Evolutionary conservation across 53 echinoderm and acorn worm species (phyloP), one percentile per base, ranked within the genome.

Genomic region (Henricia sp.): DNA sequence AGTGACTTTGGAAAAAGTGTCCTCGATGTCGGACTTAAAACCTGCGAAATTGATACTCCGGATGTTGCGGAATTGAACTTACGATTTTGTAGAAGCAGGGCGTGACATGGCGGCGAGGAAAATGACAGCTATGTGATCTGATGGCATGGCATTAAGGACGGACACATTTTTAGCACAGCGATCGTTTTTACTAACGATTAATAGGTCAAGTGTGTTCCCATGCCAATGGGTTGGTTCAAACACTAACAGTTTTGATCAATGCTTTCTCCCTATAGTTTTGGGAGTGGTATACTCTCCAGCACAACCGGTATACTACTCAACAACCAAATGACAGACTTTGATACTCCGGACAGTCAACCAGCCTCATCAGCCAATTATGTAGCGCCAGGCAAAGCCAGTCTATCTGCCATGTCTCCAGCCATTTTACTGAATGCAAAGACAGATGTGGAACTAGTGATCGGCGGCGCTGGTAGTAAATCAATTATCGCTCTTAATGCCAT

Each of bases 291-390:
- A 6, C 48, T 90, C 17, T 93, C 93, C 11, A 62, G 46, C 28
- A 53, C 42, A 9, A 92, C 95, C 0, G 95, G 95, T 6, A 59
- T 94, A 46, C 60, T 94, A 14, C 86, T 62, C 72, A 91, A 94
- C 80, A 89, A 91, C 43, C 38, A 88, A 6, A 89, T 91, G 91
- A 72, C 74, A 1, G 91, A 91, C 42, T 94, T 94, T 51, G 43
- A 70, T n/a, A 77, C 76, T 25, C 82, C 90, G 16, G 51, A 25
- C 44, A 67, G 50, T 40, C 77, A 62, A 32, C 74, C 69, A 35
- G 68, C 74, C 4, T 5, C 86, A 5, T 53, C 82, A 8, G 76
- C 64, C 3, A 94, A 94, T 53, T 72, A 89, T 35, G 29, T 73
- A 2, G 74, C n/a, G 3, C 91, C 86, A 6, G 91, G 89, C 2